Evolutionary conservation across 2,113 vertebrate species (phyloP).

Genomic region (Recurvirostra avosetta): DNA sequence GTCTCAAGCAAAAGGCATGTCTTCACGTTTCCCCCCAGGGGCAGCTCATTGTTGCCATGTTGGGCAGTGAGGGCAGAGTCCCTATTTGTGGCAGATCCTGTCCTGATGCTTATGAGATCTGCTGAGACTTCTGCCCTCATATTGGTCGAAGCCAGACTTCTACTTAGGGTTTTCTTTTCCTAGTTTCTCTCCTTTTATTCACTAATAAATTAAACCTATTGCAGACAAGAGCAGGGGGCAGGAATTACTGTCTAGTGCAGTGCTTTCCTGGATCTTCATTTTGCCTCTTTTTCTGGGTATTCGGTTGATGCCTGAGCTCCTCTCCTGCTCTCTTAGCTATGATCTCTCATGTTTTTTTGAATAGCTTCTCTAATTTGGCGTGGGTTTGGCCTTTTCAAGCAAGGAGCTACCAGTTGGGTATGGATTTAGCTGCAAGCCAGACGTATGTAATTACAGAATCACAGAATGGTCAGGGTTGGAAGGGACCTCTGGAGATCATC

Average conservation of each 20-base stretch:
- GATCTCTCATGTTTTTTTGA: neutral
- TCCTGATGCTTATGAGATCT: neutral
- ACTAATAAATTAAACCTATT: neutral
- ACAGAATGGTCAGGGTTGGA: too few relatives aligned
- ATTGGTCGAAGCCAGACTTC: neutral
- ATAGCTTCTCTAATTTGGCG: neutral
- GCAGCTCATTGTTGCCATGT: neutral
- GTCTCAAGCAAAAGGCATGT: neutral
- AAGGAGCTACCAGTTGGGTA: neutral
- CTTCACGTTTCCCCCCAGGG: rapidly evolving
- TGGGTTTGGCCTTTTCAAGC: neutral
- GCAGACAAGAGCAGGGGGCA: neutral
- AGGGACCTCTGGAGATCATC: too few relatives aligned
- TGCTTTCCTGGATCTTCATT: neutral
- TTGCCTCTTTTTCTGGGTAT: neutral
- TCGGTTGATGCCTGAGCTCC: neutral
- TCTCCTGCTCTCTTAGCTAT: neutral
- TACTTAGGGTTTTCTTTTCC: neutral
- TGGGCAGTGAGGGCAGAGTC: neutral
- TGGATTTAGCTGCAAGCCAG: neutral
- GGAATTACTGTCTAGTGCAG: neutral
- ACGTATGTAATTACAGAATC: too few relatives aligned
- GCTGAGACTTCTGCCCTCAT: neutral
- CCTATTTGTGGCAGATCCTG: neutral
- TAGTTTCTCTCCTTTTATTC: neutral